Evolutionary conservation across 1,140 invertebrate species (phyloP), one percentile per base, ranked within the genome.

Genomic region (Leptopilina boulardi): DNA sequence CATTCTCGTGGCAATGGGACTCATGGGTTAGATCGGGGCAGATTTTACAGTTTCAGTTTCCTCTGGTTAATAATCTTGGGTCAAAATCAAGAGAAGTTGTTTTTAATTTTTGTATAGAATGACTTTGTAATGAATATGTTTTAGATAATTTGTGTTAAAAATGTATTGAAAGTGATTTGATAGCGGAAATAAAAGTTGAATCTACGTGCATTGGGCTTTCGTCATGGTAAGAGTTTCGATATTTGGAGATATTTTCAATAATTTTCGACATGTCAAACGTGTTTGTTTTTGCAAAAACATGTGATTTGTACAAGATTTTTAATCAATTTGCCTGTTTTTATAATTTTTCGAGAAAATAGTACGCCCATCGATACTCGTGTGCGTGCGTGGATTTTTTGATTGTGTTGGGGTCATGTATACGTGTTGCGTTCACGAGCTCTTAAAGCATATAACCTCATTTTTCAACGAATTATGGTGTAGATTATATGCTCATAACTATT

Each of bases 361-460:
- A 66, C 59, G 59, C 59, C 56, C 59, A 66, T 59, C 15, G 47
- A 18, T 59, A 13, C 10, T 59, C 11, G 26, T 59, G 23, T 15
- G 23, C 13, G 59, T 59, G 21, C 15, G 59, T 26, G 21, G 10
- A 59, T 59, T 23, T 59, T 4, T 11, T 54, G 21, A n/a, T n/a
- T 66, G 59, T 66, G 59, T 66, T 26, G 26, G 59, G 59, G 59
- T 66, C 59, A 66, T 66, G 30, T 66, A 30, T 66, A 66, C 23
- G 59, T 66, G 59, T 66, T 66, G 59, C 59, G 59, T 66, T 66
- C 59, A 66, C 21, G 59, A 66, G 59, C 59, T 66, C 59, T 23
- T 51, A 66, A 66, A 66, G 59, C 26, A 66, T 66, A 66, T 66
- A 66, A 66, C 59, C 59, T 66, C 59, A 30, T 66, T 66, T 66